Conservation (phyloP, 2,113 vertebrate genomes). For the Marmota flaviventris region DNA sequence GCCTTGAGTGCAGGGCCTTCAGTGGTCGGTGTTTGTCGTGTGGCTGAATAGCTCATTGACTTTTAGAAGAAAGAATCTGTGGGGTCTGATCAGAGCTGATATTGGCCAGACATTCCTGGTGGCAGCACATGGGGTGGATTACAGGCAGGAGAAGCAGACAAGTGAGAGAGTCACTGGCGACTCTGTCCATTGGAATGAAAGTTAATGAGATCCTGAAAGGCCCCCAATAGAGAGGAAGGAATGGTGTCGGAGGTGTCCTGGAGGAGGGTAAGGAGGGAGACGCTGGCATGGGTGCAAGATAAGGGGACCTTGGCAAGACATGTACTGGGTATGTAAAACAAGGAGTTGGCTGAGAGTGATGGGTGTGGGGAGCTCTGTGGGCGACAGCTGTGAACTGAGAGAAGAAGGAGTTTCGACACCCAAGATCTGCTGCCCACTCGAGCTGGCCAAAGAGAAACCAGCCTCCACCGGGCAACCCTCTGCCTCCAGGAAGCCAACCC, state of each 20-base stretch:
- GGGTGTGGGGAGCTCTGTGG: neutral
- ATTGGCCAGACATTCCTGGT: neutral
- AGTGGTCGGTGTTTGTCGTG: neutral
- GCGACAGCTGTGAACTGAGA: conserved; percentile 35
- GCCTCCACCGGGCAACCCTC: neutral
- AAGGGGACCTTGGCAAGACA: neutral
- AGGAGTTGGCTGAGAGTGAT: neutral
- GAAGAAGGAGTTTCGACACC: conserved; percentile 53
- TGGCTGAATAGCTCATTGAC: neutral
- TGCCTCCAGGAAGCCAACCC: neutral
- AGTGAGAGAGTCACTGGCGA: neutral
- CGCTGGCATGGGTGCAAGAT: accelerated
- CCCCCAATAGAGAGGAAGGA: neutral
- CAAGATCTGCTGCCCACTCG: neutral
- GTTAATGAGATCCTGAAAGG: neutral
- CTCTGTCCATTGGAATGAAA: neutral
- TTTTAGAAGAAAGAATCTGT: neutral
- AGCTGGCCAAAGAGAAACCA: conserved; percentile 42
- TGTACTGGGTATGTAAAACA: neutral
- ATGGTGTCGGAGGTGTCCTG: neutral
- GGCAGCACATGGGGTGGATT: accelerated
- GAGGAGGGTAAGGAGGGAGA: neutral
- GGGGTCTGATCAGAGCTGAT: neutral
- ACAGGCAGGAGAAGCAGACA: neutral
- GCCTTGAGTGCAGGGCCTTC: accelerated